These are phyloP conservation scores for Meteorus sp. DNA, from an alignment of 1,140 invertebrate species.

Conservation along the genomic window DNA sequence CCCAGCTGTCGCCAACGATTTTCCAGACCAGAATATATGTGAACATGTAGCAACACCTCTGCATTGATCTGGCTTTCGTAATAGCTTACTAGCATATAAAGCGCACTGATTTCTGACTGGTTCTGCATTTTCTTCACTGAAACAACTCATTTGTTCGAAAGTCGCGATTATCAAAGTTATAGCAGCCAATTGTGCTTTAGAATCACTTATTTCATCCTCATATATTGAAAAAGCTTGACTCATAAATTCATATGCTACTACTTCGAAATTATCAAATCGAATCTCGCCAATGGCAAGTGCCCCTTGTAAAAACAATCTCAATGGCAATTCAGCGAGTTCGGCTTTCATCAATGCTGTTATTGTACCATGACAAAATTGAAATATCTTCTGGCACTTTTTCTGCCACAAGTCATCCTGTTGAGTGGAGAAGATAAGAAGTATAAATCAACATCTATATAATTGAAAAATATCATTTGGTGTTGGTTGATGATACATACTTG, in stretches of 20 bases:
- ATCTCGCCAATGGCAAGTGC: slow-evolving; percentile 92
- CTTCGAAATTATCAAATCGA: slow-evolving; percentile 91
- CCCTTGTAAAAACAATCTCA: slow-evolving; percentile 93
- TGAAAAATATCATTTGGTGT: slow-evolving; percentile 1
- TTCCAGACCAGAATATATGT: slow-evolving; percentile 96
- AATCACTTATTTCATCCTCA: slow-evolving; percentile 98
- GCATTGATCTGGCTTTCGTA: slow-evolving; percentile 98
- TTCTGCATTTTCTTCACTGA: slow-evolving; percentile 96
- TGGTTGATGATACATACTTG: slow-evolving; percentile 60
- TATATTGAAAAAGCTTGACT: slow-evolving; percentile 98
- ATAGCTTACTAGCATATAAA: slow-evolving; percentile 88
- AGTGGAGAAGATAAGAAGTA: too few species aligned
- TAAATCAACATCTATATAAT: slow-evolving; percentile 18
- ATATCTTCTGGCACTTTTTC: slow-evolving; percentile 97
- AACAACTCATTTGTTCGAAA: slow-evolving; percentile 91
- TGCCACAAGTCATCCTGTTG: slow-evolving; percentile 94
- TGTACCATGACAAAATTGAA: slow-evolving; percentile 96
- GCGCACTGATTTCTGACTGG: slow-evolving; percentile 94
- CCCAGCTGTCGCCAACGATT: slow-evolving; percentile 68
- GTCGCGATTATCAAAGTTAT: slow-evolving; percentile 95
- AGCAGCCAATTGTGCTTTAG: slow-evolving; percentile 93
- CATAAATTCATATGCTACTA: slow-evolving; percentile 97
- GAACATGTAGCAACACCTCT: slow-evolving; percentile 88
- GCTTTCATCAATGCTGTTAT: slow-evolving; percentile 92
- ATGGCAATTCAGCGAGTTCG: slow-evolving; percentile 88